These are phyloP conservation scores for Amblyraja radiata DNA, from an alignment of 2,797 vertebrate species.

Conservation along the genomic window DNA sequence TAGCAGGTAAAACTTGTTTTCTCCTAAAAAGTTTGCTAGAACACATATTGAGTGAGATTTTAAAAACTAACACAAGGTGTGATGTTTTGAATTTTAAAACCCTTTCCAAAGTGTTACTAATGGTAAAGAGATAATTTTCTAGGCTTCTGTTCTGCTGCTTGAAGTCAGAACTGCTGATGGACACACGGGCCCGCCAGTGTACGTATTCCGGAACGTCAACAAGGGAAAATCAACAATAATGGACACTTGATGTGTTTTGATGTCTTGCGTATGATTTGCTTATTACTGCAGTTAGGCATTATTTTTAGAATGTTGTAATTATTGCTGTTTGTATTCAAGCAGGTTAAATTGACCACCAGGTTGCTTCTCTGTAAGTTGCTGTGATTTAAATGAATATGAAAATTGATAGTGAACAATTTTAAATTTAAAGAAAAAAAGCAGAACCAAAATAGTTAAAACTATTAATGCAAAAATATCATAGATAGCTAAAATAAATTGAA, in stretches of 20 bases:
- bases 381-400: constrained; percentile 50
- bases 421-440: constrained; percentile 27
- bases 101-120: constrained; percentile 99
- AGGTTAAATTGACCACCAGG: constrained; percentile 75
- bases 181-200: constrained; percentile 99
- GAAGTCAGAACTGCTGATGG: constrained; percentile 99
- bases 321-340: constrained; percentile 70
- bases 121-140: constrained; percentile 99
- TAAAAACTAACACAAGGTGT: constrained; percentile 83
- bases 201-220: constrained; percentile 99
- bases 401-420: constrained; percentile 47
- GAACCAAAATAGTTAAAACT: constrained; percentile 51
- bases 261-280: constrained; percentile 70
- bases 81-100: constrained; percentile 99
- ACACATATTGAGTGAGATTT: constrained; percentile 55
- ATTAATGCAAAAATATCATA: constrained; percentile 48
- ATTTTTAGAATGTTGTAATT: constrained; percentile 69
- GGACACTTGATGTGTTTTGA: constrained; percentile 89
- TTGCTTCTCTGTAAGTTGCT: constrained; percentile 66
- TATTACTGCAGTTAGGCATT: constrained; percentile 76
- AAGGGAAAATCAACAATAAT: constrained; percentile 98
- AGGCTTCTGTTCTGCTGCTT: constrained; percentile 99
- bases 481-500: constrained; percentile 54
- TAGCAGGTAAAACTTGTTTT: constrained; percentile 37
- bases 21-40: constrained; percentile 32